phyloP scores from a whole-genome alignment of 2,888 invertebrate genomes.

The Cetonia aurata region DNA sequence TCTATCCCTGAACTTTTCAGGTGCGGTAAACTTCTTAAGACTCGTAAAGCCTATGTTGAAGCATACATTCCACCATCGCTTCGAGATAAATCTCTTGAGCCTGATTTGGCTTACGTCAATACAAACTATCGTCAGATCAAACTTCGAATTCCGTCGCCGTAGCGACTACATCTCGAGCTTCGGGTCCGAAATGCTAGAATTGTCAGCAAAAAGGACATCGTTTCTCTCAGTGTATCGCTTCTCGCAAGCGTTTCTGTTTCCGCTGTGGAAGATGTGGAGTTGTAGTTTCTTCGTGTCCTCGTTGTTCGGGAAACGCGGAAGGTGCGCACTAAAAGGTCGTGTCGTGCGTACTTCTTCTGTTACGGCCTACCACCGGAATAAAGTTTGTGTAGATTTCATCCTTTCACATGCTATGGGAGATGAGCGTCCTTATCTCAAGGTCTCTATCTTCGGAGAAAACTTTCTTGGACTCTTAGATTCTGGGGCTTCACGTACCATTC shows the following conservation, averaged over 20 bases:
- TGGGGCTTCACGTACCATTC: constrained; percentile 43
- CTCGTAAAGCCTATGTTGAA: constrained; percentile 3
- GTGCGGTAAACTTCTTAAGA: constrained; percentile 23
- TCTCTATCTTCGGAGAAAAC: constrained; percentile 41
- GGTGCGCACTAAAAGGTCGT: constrained; percentile 6
- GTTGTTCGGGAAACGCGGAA: constrained; percentile 36
- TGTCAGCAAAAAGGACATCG: constrained; percentile 28
- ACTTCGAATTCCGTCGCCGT: too few relatives aligned
- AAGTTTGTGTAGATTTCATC: constrained; percentile 31
- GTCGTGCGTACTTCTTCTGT: background rate
- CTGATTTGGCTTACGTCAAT: constrained; percentile 30
- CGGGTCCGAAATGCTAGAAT: constrained; percentile 37
- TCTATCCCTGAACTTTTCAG: constrained; percentile 18
- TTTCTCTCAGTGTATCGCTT: background rate
- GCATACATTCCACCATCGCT: constrained; percentile 17
- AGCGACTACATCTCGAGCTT: too few relatives aligned
- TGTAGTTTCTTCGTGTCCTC: constrained; percentile 5
- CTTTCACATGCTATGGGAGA: constrained; percentile 40
- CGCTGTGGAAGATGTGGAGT: constrained; percentile 18
- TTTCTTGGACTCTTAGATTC: constrained; percentile 45
- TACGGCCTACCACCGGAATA: background rate
- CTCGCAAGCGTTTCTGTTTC: constrained; percentile 5
- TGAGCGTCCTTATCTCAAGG: constrained; percentile 41
- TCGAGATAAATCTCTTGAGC: constrained; percentile 8
- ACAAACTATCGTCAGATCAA: background rate